Evolutionary conservation across 1,140 invertebrate genomes (phyloP).

Genomic region (Helicorthomorpha holstii): DNA sequence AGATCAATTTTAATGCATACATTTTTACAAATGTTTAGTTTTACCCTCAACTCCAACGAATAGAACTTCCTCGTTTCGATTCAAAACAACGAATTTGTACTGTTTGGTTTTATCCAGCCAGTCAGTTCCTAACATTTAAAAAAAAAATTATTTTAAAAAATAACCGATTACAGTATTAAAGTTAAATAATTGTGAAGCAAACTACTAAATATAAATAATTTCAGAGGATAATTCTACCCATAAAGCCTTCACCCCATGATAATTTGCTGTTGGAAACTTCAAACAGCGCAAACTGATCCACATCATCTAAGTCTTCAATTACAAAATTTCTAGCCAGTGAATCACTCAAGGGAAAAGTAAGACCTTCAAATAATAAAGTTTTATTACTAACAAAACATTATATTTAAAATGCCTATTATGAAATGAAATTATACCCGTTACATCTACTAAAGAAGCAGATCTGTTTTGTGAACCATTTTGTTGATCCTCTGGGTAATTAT

Average conservation of each 20-base stretch:
- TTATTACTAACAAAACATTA: too few species aligned
- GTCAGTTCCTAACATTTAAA: not conserved
- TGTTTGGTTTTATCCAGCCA: not conserved
- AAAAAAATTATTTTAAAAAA: not conserved
- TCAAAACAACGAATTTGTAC: conserved; percentile 1
- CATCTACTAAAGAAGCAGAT: too few species aligned
- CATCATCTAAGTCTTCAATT: not conserved
- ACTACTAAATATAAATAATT: not conserved
- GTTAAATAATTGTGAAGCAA: not conserved
- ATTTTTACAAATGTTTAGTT: too few species aligned
- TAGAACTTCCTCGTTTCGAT: not conserved
- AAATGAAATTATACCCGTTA: too few species aligned
- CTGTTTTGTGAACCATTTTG: too few species aligned
- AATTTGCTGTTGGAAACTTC: not conserved
- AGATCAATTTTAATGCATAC: too few species aligned
- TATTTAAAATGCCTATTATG: too few species aligned
- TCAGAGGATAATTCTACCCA: not conserved
- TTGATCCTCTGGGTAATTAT: too few species aligned
- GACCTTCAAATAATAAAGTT: not conserved
- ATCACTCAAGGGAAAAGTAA: not conserved
- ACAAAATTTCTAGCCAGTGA: not conserved
- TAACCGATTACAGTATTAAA: not conserved
- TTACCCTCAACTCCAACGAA: not conserved
- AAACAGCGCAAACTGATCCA: conserved; percentile 2
- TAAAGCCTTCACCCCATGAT: not conserved